These are phyloP conservation scores for Halictus quadricinctus DNA, from an alignment of 2,888 invertebrate genomes.

Conservation along the genomic window DNA sequence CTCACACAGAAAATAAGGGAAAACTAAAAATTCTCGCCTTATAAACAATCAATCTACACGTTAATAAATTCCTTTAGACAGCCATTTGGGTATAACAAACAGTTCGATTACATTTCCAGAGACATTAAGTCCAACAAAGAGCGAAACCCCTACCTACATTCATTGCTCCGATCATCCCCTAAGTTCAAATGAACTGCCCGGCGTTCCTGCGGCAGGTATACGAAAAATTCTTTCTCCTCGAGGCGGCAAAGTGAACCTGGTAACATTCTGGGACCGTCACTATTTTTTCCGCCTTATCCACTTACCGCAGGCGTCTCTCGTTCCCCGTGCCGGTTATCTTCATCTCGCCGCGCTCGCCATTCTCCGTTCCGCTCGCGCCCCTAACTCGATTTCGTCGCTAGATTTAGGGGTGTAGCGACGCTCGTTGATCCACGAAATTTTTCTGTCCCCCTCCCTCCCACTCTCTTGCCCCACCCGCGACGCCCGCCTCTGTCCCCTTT, in stretches of 20 bases:
- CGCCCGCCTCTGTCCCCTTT: conserved; percentile 11
- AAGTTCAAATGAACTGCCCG: neutral
- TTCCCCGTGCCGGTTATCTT: conserved; percentile 60
- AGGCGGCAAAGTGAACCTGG: neutral
- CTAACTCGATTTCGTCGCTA: conserved; percentile 62
- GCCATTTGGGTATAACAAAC: neutral
- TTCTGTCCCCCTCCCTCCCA: neutral
- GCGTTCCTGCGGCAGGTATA: neutral
- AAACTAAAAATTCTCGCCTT: neutral
- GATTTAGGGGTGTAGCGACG: conserved; percentile 55
- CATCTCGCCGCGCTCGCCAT: conserved; percentile 48
- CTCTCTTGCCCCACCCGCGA: neutral
- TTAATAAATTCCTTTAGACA: neutral
- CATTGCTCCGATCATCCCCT: neutral
- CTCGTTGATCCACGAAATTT: conserved; percentile 32
- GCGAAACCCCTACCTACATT: neutral
- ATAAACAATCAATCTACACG: no score
- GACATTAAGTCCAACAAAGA: neutral
- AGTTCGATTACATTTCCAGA: neutral
- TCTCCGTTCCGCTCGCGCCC: conserved; percentile 34
- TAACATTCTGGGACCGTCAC: conserved; percentile 10
- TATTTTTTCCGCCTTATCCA: conserved; percentile 60
- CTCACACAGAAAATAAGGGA: neutral
- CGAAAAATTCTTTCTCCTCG: neutral
- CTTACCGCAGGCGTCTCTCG: conserved; percentile 54